Percentiles rank a stretch among this genome's conserved stretches.
Evolutionary conservation across 2,888 invertebrate genomes (phyloP).

Genomic region (Tenthredo mesomela): DNA sequence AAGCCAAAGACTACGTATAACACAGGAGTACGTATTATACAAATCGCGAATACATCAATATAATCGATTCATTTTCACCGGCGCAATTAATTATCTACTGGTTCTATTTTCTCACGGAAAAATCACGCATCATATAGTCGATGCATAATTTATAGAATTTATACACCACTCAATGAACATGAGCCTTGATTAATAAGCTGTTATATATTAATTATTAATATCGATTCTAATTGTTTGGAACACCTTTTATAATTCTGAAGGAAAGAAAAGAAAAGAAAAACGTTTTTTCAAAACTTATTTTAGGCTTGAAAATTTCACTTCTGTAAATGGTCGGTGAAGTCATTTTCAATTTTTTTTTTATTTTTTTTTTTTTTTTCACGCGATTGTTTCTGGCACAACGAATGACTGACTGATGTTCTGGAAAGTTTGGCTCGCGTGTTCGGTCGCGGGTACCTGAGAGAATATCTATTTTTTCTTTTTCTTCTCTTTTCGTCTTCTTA

Average conservation of each 20-base stretch:
- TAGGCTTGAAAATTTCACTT: not conserved
- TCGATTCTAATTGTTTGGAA: not conserved
- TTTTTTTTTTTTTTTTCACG: not conserved
- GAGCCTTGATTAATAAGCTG: not conserved
- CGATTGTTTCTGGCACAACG: not conserved
- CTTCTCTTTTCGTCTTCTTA: no score
- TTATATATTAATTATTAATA: not conserved
- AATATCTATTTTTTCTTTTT: not conserved
- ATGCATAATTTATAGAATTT: constrained; percentile 23
- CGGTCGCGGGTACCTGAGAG: not conserved
- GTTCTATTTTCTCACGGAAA: constrained; percentile 35
- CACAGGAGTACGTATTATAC: not conserved
- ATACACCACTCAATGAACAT: not conserved
- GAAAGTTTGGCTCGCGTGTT: constrained; percentile 24
- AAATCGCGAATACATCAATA: not conserved
- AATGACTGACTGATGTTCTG: constrained; percentile 11
- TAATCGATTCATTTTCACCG: not conserved
- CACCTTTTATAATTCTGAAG: not conserved
- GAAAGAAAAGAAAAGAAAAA: not conserved
- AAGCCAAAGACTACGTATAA: not conserved
- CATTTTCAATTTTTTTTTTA: not conserved
- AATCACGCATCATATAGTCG: not conserved
- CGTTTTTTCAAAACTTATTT: not conserved
- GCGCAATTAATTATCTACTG: not conserved
- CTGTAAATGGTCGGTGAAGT: not conserved